phyloP scores from a whole-genome alignment of 1,140 invertebrate species.

The Nomia melanderi region DNA sequence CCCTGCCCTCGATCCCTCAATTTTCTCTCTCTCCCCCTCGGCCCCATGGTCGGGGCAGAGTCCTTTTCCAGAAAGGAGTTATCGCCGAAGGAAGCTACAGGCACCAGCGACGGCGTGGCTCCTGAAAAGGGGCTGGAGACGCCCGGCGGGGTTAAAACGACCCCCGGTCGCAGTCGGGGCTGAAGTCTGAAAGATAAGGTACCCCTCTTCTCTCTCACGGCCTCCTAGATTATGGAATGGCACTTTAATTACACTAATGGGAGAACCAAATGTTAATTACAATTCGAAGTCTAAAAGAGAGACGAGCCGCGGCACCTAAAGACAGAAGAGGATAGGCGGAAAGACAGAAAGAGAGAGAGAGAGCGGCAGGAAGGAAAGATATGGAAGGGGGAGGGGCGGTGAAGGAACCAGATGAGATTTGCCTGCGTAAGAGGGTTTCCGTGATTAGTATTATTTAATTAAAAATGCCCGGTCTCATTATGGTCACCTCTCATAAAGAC shows the following conservation, averaged over 20 bases:
- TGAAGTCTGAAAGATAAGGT: conserved; percentile 82
- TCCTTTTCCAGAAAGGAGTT: conserved; percentile 73
- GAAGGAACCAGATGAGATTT: conserved; percentile 78
- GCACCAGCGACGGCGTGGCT: conserved; percentile 64
- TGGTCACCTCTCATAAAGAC: conserved; percentile 48
- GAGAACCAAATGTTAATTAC: conserved; percentile 88
- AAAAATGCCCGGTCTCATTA: conserved; percentile 76
- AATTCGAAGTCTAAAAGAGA: conserved; percentile 86
- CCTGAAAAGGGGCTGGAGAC: conserved; percentile 63
- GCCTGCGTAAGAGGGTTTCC: conserved; percentile 71
- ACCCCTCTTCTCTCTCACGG: conserved; percentile 69
- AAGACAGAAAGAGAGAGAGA: conserved; percentile 49
- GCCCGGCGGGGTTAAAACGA: conserved; percentile 73
- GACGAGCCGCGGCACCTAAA: conserved; percentile 72
- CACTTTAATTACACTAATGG: conserved; percentile 88
- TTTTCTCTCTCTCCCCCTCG: conserved; percentile 6
- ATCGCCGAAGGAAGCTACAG: conserved; percentile 74
- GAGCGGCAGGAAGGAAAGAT: conserved; percentile 50
- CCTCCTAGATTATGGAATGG: conserved; percentile 83
- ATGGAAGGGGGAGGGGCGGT: conserved; percentile 41
- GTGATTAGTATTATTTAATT: conserved; percentile 82
- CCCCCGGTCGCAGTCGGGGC: conserved; percentile 68
- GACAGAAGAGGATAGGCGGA: conserved; percentile 67
- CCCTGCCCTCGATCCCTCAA: conserved; percentile 17
- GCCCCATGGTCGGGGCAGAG: conserved; percentile 15